Percentiles rank a stretch among this genome's conserved stretches.
These are phyloP conservation scores for Pecten maximus DNA, from an alignment of 2,888 invertebrate genomes.

Conservation along the genomic window DNA sequence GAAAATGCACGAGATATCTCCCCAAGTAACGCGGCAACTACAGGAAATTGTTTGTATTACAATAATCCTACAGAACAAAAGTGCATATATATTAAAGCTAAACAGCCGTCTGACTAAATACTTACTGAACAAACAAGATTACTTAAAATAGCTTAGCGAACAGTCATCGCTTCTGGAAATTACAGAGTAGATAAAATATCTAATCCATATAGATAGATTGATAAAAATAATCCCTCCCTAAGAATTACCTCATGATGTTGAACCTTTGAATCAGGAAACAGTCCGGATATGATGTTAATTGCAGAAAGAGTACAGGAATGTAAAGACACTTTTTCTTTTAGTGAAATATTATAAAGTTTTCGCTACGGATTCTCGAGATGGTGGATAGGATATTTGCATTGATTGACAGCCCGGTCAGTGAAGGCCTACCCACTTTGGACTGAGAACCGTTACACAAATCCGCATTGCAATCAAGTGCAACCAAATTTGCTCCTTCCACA, in stretches of 20 bases:
- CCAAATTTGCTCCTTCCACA: neutral
- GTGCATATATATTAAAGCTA: slow-evolving; percentile 4
- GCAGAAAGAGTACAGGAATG: neutral
- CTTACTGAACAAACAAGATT: slow-evolving; percentile 26
- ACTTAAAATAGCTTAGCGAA: slow-evolving; percentile 17
- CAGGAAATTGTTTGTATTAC: slow-evolving; percentile 41
- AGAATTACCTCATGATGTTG: neutral
- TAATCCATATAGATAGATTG: slow-evolving; percentile 13
- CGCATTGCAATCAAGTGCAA: neutral
- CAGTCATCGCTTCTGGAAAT: neutral
- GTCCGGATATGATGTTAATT: neutral
- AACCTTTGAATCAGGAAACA: neutral
- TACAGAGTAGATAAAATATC: neutral
- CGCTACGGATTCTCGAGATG: neutral
- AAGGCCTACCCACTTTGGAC: neutral
- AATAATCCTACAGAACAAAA: slow-evolving; percentile 33
- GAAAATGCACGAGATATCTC: slow-evolving; percentile 4
- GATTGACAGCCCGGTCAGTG: slow-evolving; percentile 44
- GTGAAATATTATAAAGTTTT: neutral
- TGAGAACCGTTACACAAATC: neutral
- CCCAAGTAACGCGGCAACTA: slow-evolving; percentile 28
- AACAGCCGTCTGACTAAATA: neutral
- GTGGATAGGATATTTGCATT: slow-evolving; percentile 44
- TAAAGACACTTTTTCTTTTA: neutral
- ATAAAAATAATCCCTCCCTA: neutral